A percentile compares a stretch with the other conserved stretches of the same genome.
These are phyloP conservation scores for Formicarius rufipectus DNA, from an alignment of 2,113 vertebrate species.

Conservation along the genomic window DNA sequence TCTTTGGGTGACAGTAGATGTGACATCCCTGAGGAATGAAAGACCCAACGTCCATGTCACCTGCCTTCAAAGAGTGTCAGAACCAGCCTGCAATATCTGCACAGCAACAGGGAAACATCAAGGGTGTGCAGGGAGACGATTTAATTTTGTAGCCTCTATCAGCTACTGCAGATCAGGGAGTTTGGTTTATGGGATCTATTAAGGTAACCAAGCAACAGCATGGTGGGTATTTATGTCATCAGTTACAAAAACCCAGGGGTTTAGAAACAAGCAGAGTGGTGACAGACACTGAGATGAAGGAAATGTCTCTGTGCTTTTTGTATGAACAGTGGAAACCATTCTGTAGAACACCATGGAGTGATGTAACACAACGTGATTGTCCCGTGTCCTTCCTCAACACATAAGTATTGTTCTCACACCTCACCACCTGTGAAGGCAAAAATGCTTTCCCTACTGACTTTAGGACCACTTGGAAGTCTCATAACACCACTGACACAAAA, in stretches of 20 bases:
- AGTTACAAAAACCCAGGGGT: neutral
- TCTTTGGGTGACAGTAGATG: neutral
- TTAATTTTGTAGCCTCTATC: neutral
- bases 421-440: neutral
- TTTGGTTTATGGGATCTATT: neutral
- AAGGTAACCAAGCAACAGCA: constrained; percentile 16
- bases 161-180: neutral
- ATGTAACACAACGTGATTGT: neutral
- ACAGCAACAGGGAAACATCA: neutral
- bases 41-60: fast-evolving
- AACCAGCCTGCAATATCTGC: neutral
- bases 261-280: neutral
- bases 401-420: neutral
- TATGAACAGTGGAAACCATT: neutral
- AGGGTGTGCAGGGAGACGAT: neutral
- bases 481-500: neutral
- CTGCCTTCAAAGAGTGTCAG: neutral
- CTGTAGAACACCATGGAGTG: neutral
- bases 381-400: neutral
- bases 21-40: neutral
- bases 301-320: neutral
- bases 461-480: neutral
- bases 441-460: neutral
- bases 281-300: neutral
- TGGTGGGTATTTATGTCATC: neutral